Percentiles rank a stretch among this genome's conserved stretches.
Evolutionary conservation across 1,140 invertebrate species (phyloP).

Genomic region (Adoxophyes honmai): DNA sequence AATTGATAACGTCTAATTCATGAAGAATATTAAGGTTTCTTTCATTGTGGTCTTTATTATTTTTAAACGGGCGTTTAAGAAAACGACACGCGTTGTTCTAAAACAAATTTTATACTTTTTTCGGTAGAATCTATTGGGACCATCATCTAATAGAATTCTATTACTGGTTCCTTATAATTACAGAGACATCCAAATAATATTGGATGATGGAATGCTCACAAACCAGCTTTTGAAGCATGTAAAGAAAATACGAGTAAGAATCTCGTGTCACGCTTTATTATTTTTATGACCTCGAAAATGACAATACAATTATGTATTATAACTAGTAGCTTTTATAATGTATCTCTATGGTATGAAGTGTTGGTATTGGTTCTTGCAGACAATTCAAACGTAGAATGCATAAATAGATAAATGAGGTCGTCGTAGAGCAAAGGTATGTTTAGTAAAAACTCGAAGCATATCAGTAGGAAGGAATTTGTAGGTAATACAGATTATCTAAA

Average conservation of each 20-base stretch:
- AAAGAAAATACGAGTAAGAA: background rate
- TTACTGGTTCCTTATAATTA: background rate
- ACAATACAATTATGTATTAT: slow-evolving; percentile 22
- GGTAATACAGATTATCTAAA: no score
- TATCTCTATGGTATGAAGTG: slow-evolving; percentile 10
- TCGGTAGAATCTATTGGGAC: background rate
- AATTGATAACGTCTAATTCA: no score
- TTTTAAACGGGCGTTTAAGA: no score
- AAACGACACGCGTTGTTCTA: no score
- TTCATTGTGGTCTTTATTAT: no score
- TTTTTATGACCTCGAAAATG: slow-evolving; percentile 17
- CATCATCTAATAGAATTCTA: background rate
- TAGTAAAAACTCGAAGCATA: no score
- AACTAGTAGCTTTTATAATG: slow-evolving; percentile 26
- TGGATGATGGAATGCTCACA: background rate
- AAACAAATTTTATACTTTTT: no score
- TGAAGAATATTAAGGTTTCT: no score
- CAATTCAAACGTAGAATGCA: background rate
- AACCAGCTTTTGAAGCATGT: background rate
- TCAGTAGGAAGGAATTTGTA: no score
- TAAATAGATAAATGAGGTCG: no score
- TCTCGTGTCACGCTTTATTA: background rate
- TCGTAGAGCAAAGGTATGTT: no score
- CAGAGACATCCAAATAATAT: no score
- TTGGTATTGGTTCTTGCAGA: background rate